phyloP scores from a whole-genome alignment of 2,888 invertebrate species.

The Therioaphis trifolii region DNA sequence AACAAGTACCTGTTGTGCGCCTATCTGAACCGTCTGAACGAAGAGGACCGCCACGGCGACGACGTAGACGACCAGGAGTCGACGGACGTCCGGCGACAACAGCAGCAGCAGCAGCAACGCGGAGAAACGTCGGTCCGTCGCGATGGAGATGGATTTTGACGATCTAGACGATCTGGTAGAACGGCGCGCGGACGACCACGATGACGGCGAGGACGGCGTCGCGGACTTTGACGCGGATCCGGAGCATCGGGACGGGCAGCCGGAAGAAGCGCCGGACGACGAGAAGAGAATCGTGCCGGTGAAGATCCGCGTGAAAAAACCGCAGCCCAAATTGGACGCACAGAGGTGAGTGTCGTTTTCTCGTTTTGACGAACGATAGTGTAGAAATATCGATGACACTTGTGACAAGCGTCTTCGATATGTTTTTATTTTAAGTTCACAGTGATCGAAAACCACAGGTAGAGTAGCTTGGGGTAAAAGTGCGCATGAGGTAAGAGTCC shows the following conservation, averaged over 20 bases:
- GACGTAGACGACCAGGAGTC: neutral
- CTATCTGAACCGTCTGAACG: slow-evolving; percentile 63
- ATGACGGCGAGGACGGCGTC: neutral
- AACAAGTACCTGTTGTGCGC: slow-evolving; percentile 62
- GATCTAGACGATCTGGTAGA: slow-evolving; percentile 35
- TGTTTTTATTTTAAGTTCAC: no score
- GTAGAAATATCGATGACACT: no score
- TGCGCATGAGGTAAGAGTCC: no score
- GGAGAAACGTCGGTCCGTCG: slow-evolving; percentile 1
- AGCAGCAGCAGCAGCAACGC: no score
- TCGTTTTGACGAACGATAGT: no score
- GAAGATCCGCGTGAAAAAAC: slow-evolving; percentile 75
- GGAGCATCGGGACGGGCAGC: neutral
- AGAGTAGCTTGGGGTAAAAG: no score
- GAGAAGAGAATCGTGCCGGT: slow-evolving; percentile 58
- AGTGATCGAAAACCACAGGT: no score
- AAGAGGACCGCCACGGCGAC: slow-evolving; percentile 48
- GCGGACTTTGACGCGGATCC: no score
- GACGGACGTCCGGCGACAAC: no score
- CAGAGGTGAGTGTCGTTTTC: slow-evolving; percentile 70
- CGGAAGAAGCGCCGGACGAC: neutral
- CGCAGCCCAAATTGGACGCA: slow-evolving; percentile 77
- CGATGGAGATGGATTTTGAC: slow-evolving; percentile 16
- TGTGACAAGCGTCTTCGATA: no score
- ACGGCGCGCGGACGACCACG: neutral